phyloP scores from a whole-genome alignment of 2,113 vertebrate species.

The Chaenogobius annularis region DNA sequence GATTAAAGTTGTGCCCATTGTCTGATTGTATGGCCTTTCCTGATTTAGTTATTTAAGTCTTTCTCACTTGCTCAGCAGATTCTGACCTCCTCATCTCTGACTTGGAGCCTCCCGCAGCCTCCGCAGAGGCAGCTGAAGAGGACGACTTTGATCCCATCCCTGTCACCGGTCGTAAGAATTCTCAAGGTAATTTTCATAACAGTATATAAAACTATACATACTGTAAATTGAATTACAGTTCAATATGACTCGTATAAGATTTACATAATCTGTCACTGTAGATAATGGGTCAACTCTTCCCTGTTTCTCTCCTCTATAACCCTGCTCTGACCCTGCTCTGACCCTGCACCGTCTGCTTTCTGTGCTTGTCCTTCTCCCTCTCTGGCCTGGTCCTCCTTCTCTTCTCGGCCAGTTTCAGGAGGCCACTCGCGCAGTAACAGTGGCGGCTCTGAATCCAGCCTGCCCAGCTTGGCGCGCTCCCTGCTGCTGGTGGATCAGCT shows the following conservation, averaged over 20 bases:
- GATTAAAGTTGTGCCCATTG: not conserved
- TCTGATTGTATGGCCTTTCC: not conserved
- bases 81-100: slow-evolving; percentile 93
- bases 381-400: slow-evolving; percentile 18
- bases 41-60: not conserved
- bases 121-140: slow-evolving; percentile 85
- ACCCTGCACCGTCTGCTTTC: not conserved
- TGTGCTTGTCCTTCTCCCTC: slow-evolving; percentile 6
- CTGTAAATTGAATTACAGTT: not conserved
- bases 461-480: slow-evolving; percentile 98
- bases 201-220: not conserved
- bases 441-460: slow-evolving; percentile 97
- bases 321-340: not conserved
- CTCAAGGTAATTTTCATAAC: slow-evolving; percentile 85
- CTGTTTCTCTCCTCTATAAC: not conserved
- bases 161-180: slow-evolving; percentile 94
- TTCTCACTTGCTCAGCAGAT: slow-evolving; percentile 76
- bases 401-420: slow-evolving; percentile 81
- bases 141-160: slow-evolving; percentile 99
- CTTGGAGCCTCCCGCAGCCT: slow-evolving; percentile 81
- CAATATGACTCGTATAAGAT: not conserved
- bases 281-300: slow-evolving; percentile 44
- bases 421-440: slow-evolving; percentile 99
- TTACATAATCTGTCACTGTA: slow-evolving; percentile 6
- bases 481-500: slow-evolving; percentile 99